Conservation (phyloP, 2,113 vertebrate species). For the Pimephales promelas region DNA sequence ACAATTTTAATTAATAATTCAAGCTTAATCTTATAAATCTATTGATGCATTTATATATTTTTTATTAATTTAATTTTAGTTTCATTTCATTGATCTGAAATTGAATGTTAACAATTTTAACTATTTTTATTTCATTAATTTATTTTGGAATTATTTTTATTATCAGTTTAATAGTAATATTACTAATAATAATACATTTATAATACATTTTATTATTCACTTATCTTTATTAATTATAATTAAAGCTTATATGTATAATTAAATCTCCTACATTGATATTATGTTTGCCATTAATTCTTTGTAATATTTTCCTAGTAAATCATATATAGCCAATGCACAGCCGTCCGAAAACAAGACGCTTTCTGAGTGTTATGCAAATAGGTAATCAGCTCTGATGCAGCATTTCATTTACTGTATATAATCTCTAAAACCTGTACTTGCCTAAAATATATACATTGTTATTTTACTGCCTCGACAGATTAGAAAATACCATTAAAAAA, state of each 20-base stretch:
- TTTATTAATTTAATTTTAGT: neutral
- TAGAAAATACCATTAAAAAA: neutral
- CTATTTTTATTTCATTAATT: too few species aligned
- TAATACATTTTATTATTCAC: neutral
- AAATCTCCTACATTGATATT: neutral
- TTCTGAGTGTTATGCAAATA: too few species aligned
- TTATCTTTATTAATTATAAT: neutral
- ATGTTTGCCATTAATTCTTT: neutral
- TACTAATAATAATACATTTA: neutral
- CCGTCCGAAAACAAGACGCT: neutral
- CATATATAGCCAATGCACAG: neutral
- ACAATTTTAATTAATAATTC: neutral
- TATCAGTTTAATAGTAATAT: neutral
- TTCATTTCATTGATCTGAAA: neutral
- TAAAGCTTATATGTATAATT: neutral
- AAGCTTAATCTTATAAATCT: neutral
- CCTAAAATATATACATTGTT: neutral
- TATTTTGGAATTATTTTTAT: neutral
- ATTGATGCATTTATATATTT: neutral
- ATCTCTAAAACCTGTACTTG: neutral
- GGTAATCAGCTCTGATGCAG: neutral
- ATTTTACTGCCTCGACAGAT: neutral
- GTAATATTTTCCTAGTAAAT: neutral
- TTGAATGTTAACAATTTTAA: neutral
- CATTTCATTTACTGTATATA: neutral